Evolutionary conservation across 2,797 vertebrate species (phyloP).

Genomic region (Gymnocypris eckloni): DNA sequence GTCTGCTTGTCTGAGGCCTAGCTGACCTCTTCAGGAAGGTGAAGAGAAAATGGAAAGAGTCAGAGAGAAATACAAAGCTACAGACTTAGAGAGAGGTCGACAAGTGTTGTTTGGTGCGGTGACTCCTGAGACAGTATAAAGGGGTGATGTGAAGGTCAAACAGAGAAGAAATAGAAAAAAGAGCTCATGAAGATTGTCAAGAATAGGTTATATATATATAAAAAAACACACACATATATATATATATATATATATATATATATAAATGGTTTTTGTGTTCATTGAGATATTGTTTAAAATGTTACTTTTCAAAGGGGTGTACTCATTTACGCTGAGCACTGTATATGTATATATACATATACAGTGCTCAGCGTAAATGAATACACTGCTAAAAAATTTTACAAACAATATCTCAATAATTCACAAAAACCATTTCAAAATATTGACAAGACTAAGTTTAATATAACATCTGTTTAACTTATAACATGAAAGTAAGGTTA

Average conservation of each 20-base stretch:
- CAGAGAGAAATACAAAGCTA: slow-evolving; percentile 17
- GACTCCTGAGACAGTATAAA: slow-evolving; percentile 74
- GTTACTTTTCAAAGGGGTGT: too few relatives aligned
- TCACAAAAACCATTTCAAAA: too few relatives aligned
- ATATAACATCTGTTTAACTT: too few relatives aligned
- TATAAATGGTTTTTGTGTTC: too few relatives aligned
- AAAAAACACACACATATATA: not conserved
- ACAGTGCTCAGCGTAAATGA: too few relatives aligned
- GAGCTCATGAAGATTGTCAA: not conserved
- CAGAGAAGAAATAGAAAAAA: slow-evolving; percentile 61
- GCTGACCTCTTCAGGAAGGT: slow-evolving; percentile 61
- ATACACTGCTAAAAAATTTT: too few relatives aligned
- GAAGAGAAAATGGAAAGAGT: slow-evolving; percentile 50
- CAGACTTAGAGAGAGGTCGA: not conserved
- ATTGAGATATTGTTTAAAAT: too few relatives aligned
- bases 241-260: not conserved
- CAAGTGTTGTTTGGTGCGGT: slow-evolving; percentile 60
- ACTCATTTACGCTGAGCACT: too few relatives aligned
- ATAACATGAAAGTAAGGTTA: too few relatives aligned
- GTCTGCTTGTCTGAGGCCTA: slow-evolving; percentile 62
- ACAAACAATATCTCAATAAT: too few relatives aligned
- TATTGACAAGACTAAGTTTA: too few relatives aligned
- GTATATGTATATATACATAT: not conserved
- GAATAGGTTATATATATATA: not conserved
- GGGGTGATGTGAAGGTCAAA: slow-evolving; percentile 78